phyloP scores from a whole-genome alignment of 2,888 invertebrate genomes.

The Yponomeuta cagnagella region DNA sequence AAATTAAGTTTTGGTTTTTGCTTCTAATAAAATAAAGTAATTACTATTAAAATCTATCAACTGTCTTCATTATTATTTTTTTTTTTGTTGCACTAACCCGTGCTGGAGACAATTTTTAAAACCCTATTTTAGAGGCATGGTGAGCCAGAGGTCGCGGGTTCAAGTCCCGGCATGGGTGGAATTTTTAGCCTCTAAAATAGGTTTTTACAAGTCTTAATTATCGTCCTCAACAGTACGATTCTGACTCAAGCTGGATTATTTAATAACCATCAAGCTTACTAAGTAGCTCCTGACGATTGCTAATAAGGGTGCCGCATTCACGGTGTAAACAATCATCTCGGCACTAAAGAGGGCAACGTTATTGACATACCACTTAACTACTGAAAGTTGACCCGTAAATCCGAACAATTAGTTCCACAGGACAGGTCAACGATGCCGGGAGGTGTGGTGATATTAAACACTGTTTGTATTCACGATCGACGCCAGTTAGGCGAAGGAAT shows the following conservation, averaged over 20 bases:
- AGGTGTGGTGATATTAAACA: slow-evolving; percentile 14
- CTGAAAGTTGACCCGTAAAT: background rate
- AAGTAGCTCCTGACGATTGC: background rate
- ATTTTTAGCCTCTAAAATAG: too few relatives aligned
- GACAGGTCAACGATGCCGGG: background rate
- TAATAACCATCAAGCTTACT: background rate
- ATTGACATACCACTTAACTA: slow-evolving; percentile 2
- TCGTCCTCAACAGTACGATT: too few relatives aligned
- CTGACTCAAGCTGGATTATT: background rate
- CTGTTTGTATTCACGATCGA: slow-evolving; percentile 21
- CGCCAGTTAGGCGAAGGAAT: background rate
- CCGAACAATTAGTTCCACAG: background rate
- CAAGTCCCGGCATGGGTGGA: too few relatives aligned
- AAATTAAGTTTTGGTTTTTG: too few relatives aligned
- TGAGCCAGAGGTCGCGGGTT: too few relatives aligned
- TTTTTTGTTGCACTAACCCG: too few relatives aligned
- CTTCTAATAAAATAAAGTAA: too few relatives aligned
- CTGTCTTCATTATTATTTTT: too few relatives aligned
- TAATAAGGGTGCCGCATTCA: slow-evolving; percentile 8
- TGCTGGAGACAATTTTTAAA: too few relatives aligned
- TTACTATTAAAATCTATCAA: too few relatives aligned
- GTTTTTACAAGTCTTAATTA: too few relatives aligned
- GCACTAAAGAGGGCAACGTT: slow-evolving; percentile 32
- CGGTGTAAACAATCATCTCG: slow-evolving; percentile 26
- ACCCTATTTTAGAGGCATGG: too few relatives aligned